A percentile compares a stretch with the other conserved stretches of the same genome.
Conservation (phyloP, 2,113 vertebrate genomes). For the Gavialis gangeticus region DNA sequence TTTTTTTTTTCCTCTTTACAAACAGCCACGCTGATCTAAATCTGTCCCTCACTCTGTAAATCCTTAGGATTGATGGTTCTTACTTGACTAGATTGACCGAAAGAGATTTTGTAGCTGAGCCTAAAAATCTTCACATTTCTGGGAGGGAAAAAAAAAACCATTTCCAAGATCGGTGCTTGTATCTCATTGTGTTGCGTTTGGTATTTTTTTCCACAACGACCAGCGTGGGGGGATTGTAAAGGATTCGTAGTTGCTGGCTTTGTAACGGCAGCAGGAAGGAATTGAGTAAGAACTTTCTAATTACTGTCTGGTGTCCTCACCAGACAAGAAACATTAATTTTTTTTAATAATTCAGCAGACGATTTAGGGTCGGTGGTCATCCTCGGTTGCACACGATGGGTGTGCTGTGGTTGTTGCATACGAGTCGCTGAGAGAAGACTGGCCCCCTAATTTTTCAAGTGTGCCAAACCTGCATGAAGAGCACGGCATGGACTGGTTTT, state of each 20-base stretch:
- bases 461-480: conserved; percentile 28
- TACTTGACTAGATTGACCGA: neutral
- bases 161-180: conserved; percentile 15
- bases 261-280: conserved; percentile 31
- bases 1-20: neutral
- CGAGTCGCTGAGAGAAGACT: conserved; percentile 26
- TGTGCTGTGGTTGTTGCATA: neutral
- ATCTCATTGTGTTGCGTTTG: conserved; percentile 41
- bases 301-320: conserved; percentile 17
- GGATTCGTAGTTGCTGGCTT: conserved; percentile 47
- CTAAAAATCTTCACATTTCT: neutral
- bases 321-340: conserved; percentile 14
- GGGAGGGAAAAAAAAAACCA: neutral
- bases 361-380: conserved; percentile 31
- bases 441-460: conserved; percentile 45
- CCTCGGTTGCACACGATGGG: conserved; percentile 22
- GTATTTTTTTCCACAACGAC: conserved; percentile 15
- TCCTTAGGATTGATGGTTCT: neutral
- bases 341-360: conserved; percentile 8
- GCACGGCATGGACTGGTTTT: neutral
- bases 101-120: neutral
- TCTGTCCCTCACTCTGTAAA: neutral
- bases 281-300: conserved; percentile 41
- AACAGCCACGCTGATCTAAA: neutral
- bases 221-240: neutral